These are phyloP conservation scores for Cylas formicarius DNA, from an alignment of 1,140 invertebrate genomes.

Conservation along the genomic window DNA sequence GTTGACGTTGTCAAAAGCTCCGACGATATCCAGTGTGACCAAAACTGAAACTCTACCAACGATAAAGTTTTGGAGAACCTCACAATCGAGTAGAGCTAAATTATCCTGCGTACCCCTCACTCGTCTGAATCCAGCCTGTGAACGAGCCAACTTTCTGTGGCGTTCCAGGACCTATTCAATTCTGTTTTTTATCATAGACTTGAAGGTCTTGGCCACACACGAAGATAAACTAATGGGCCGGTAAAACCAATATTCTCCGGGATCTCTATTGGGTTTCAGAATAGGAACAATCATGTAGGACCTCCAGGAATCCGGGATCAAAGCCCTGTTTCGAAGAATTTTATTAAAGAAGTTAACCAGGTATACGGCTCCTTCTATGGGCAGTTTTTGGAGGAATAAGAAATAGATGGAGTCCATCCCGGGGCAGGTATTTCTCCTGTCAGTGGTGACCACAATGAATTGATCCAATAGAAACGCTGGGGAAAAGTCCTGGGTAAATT, in stretches of 20 bases:
- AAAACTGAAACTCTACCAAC: background rate
- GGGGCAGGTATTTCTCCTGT: background rate
- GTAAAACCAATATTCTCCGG: background rate
- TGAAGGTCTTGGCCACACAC: background rate
- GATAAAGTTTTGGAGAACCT: background rate
- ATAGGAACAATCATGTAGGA: slow-evolving; percentile 4
- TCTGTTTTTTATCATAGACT: slow-evolving; percentile 6
- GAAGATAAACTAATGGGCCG: background rate
- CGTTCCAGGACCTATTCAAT: slow-evolving; percentile 5
- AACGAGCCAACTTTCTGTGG: background rate
- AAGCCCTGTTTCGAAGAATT: background rate
- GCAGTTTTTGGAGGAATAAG: background rate
- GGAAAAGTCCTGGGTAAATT: background rate
- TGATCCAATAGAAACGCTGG: too few species aligned
- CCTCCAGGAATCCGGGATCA: slow-evolving; percentile 8
- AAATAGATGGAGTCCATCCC: slow-evolving; percentile 2
- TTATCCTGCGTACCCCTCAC: slow-evolving; percentile 2
- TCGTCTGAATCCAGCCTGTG: slow-evolving; percentile 5
- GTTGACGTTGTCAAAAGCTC: slow-evolving; percentile 4
- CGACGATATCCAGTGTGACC: background rate
- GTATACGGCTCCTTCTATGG: background rate
- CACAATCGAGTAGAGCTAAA: background rate
- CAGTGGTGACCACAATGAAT: too few species aligned
- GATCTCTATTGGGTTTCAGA: background rate
- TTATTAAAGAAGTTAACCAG: slow-evolving; percentile 4